Evolutionary conservation across 1,140 invertebrate genomes (phyloP), one percentile per base, ranked within the genome.

Genomic region (Metopolophium dirhodum): DNA sequence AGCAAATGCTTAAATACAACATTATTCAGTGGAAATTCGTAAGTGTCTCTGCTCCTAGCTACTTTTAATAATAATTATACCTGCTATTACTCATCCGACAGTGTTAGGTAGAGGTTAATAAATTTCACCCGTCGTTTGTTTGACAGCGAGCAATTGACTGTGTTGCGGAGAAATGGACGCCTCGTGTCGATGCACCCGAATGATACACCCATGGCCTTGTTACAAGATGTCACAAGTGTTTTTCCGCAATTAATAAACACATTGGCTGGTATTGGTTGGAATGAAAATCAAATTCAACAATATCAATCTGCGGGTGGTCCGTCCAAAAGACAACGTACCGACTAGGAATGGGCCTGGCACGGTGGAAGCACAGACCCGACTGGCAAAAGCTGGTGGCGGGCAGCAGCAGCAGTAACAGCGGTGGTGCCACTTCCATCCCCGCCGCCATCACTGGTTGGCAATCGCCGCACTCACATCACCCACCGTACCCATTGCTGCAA

Each of bases 251-350:
- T 92, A 14, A 82, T 37, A 37, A 37, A 83, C 47, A 0, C 2
- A 7, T 82, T 92, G 26, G 1, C 1, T 37, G 37, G 1, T 37
- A 37, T 37, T 37, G 37, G 37, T 37, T 1, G 85, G 0, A 3
- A 92, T 14, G 77, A 83, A 54, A 77, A 83, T 37, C 30, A n/a
- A 37, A 37, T 37, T 37, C 96, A 98, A 94, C 51, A 61, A 2
- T 49, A 93, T 2, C 51, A 85, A 23, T 68, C 61, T 7, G 26
- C 23, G 9, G 82, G 47, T 14, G 30, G 11, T 4, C 68, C 77
- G 22, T 22, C 45, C 2, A 93, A 93, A 22, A 82, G 91, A 30
- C 54, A 30, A 26, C 54, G 47, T 35, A 7, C 77, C 83, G 91
- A 7, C 91, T 92, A 92, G 77, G 77, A 92, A 92, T 92, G 91